Conservation (phyloP, 2,888 invertebrate genomes). For the Pandemis cinnamomeana region DNA sequence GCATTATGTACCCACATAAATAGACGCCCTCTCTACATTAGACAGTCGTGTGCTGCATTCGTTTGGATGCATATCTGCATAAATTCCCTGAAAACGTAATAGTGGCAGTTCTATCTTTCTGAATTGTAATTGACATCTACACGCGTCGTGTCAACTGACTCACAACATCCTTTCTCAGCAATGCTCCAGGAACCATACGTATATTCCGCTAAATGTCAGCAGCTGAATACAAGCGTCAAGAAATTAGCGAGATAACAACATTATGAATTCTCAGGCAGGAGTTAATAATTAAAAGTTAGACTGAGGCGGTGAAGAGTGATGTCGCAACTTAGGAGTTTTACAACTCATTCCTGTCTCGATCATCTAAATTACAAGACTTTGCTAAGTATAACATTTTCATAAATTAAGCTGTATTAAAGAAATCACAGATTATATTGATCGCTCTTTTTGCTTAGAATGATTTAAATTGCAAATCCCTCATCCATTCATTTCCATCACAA, state of each 20-base stretch:
- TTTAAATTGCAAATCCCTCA: constrained; percentile 66
- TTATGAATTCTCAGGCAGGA: constrained; percentile 33
- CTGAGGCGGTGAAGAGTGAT: constrained; percentile 9
- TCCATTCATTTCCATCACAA: constrained; percentile 58
- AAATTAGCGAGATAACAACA: constrained; percentile 26
- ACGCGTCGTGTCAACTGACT: neutral
- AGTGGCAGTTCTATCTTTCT: too few species aligned
- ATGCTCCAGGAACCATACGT: neutral
- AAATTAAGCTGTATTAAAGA: constrained; percentile 47
- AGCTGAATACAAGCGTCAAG: neutral
- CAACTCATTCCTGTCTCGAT: constrained; percentile 24
- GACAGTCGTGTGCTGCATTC: too few species aligned
- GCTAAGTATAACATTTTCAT: constrained; percentile 27
- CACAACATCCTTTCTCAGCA: neutral
- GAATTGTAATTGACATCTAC: neutral
- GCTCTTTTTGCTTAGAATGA: constrained; percentile 54
- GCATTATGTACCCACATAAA: too few species aligned
- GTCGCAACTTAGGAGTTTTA: constrained; percentile 27
- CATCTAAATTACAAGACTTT: constrained; percentile 24
- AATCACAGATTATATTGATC: constrained; percentile 52
- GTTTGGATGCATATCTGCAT: too few species aligned
- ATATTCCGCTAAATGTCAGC: neutral
- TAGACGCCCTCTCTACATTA: too few species aligned
- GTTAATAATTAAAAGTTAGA: constrained; percentile 22
- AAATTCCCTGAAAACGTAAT: too few species aligned